phyloP scores from a whole-genome alignment of 2,113 vertebrate species.

The Sardina pilchardus region DNA sequence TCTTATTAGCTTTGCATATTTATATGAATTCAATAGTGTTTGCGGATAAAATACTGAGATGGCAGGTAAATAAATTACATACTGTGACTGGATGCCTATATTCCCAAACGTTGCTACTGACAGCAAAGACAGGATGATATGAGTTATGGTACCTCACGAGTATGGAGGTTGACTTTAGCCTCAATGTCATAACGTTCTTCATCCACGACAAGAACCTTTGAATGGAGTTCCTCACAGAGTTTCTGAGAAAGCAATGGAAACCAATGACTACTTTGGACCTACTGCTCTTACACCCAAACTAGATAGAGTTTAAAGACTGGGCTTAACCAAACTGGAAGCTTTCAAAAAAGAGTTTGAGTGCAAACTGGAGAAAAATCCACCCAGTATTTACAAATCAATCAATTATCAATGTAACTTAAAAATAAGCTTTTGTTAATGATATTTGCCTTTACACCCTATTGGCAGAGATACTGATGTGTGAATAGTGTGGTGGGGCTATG shows the following conservation, averaged over 20 bases:
- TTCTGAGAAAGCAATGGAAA: conserved; percentile 67
- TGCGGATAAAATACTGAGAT: neutral
- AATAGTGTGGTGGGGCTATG: neutral
- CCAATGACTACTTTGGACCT: neutral
- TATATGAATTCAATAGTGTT: neutral
- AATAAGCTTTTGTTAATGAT: neutral
- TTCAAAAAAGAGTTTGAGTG: neutral
- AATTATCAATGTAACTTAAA: neutral
- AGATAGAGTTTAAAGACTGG: neutral
- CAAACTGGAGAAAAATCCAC: neutral
- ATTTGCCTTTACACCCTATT: neutral
- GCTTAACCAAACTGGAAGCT: neutral
- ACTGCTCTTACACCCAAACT: neutral
- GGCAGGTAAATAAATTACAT: neutral
- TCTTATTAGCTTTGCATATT: too few relatives aligned
- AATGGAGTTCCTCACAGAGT: conserved; percentile 85
- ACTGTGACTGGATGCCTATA: neutral
- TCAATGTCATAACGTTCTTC: conserved; percentile 93
- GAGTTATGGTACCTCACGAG: conserved; percentile 75
- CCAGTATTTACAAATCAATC: neutral
- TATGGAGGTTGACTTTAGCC: conserved; percentile 89
- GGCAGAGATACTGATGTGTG: neutral
- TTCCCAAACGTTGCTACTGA: neutral
- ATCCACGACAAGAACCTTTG: conserved; percentile 86
- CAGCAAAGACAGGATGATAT: neutral